Base-by-base conservation (phyloP, 2,888 invertebrate genomes). In the Osmoderma eremita region DNA sequence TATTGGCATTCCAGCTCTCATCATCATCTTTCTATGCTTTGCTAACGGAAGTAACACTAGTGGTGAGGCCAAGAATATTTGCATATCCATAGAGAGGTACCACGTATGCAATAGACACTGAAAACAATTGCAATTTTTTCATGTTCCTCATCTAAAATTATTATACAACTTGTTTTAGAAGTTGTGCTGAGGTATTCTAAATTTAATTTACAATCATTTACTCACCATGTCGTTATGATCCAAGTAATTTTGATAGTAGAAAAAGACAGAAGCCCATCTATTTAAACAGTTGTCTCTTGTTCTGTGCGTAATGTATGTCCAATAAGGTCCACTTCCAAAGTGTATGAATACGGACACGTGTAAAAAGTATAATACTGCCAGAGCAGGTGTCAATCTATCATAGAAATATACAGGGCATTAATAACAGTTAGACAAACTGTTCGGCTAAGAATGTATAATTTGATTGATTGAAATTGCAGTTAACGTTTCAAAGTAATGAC, bases 11-110 rank as follows among this genome's bases (percentile, higher is more conserved):
- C 58, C 66, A 24, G 24, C 49, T 45, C 36, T 68, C 49, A 58
- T 54, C 63, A 63, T 66, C 15, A 63, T 5, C 12, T 66, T 65
- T 20, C 41, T 39, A 18, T 36, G 63, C 38, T 56, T 66, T n/a
- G 54, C 56, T 18, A 77, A 63, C 1, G 78, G 80, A 63, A 80
- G 75, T 13, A 81, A 65, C 10, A 81, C 54, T 8, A 81, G 15
- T 1, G 80, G 80, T 4, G 81, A 75, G 30, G 79, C 24, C 2
- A 80, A 36, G 67, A 78, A 81, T 67, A 81, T 73, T 68, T 82
- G 81, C 75, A 80, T 78, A 69, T 82, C 81, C 1, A 78, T 79
- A 36, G 80, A 78, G 58, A 82, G 68, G 68, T 81, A 82, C 81
- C 81, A 82, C 0, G 79, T 76, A 53, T 78, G 80, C 2, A 71